Base-by-base conservation (phyloP, 2,113 vertebrate genomes). In the human region DNA sequence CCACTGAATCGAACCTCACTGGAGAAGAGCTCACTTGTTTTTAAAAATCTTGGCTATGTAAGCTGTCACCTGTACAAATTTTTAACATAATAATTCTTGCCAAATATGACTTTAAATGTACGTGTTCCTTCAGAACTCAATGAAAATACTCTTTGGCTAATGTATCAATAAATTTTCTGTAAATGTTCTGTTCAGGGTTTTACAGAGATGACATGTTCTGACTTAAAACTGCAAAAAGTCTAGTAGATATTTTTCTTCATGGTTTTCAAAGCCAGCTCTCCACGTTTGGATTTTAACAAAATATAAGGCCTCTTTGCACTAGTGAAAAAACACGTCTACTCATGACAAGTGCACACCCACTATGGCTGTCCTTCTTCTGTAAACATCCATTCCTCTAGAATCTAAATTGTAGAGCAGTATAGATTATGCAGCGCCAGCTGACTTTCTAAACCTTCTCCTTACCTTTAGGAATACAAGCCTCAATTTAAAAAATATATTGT, bases 131-230 rank as follows among this genome's bases (percentile, higher is more conserved):
- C 91, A 93, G 94, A 93, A 97, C 61, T 94, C 97, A 96, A 73
- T 92, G 81, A 83, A 97, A 97, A 96, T 86, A 38, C 0, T 95
- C 89, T 94, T 97, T 94, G 98, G 96, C 98, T 97, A 98, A 98
- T 98, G 96, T 95, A 94, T 98, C 96, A 98, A 98, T 98, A 98
- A 97, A 98, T 98, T 92, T 5, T 90, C 95, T 98, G 89, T 98
- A 97, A 78, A 86, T 98, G 97, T 93, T 98, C 66, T 96, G 94
- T 98, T 95, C 94, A 98, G 97, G 93, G 96, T 98, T 98, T 85
- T 92, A 97, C 98, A 98, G 97, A 97, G 95, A 97, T 97, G 82
- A 81, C 61, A 82, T 94, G 92, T 81, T 84, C 96, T 98, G 93
- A 97, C 50, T 66, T 75, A 79, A 84, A 89, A 59, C 83, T 90